Evolutionary conservation across 2,797 vertebrate genomes (phyloP).

Genomic region (Melanotaenia boesemani): DNA sequence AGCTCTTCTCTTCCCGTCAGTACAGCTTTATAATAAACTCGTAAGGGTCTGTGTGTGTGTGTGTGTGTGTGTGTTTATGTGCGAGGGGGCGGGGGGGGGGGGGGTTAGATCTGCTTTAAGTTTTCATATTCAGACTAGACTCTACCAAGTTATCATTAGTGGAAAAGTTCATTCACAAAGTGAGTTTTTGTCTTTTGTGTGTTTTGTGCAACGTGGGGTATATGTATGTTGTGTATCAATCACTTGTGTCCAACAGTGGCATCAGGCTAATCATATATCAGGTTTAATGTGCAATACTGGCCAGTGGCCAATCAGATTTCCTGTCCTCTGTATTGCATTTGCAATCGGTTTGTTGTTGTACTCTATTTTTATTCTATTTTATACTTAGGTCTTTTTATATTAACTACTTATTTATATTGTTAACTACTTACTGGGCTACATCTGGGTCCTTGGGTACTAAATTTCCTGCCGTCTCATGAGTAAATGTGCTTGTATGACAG

Average conservation of each 20-base stretch:
- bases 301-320: too few species aligned
- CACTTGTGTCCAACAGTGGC: not conserved
- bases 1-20: conserved; percentile 35
- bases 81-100: conserved; percentile 1
- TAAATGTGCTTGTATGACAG: too few species aligned
- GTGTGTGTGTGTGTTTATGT: not conserved
- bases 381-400: too few species aligned
- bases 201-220: not conserved
- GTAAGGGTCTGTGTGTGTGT: conserved; percentile 1
- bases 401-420: too few species aligned
- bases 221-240: not conserved
- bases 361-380: too few species aligned
- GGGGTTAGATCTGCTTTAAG: conserved; percentile 17
- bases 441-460: too few species aligned
- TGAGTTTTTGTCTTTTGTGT: too few species aligned
- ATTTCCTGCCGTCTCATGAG: too few species aligned
- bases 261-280: not conserved
- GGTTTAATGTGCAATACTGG: too few species aligned
- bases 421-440: too few species aligned
- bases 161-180: not conserved
- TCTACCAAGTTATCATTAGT: not conserved
- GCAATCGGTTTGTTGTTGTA: too few species aligned
- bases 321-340: too few species aligned
- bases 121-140: conserved; percentile 18
- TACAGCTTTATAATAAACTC: conserved; percentile 54